Conservation (phyloP, 2,888 invertebrate species). For the Microctonus brassicae region DNA sequence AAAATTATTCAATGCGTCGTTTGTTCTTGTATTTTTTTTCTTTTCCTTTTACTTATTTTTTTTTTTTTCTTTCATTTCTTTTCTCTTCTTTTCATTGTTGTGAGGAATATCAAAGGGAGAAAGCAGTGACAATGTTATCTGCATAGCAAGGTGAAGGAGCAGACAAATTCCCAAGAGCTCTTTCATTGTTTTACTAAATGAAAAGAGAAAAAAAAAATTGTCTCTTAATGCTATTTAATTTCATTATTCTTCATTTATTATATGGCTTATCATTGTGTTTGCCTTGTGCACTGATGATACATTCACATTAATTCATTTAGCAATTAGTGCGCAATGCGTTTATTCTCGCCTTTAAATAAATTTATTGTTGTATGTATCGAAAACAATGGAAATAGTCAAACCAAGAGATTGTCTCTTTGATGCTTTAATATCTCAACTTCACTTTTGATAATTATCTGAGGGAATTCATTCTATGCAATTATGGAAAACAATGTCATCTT, state of each 20-base stretch:
- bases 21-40: not conserved
- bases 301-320: slow-evolving; percentile 23
- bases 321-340: slow-evolving; percentile 22
- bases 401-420: not conserved
- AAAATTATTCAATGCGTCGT: slow-evolving; percentile 1
- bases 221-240: slow-evolving; percentile 16
- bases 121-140: slow-evolving; percentile 30
- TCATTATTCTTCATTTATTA: slow-evolving; percentile 1
- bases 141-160: slow-evolving; percentile 35
- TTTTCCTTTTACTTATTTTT: too few relatives aligned
- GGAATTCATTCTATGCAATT: not conserved
- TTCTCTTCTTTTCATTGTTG: slow-evolving; percentile 11
- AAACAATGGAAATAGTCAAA: not conserved
- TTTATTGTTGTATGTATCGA: not conserved
- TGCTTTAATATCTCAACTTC: not conserved
- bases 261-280: not conserved
- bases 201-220: not conserved
- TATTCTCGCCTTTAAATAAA: not conserved
- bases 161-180: slow-evolving; percentile 10
- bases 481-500: not conserved
- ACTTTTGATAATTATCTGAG: not conserved
- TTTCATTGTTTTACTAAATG: slow-evolving; percentile 17
- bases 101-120: slow-evolving; percentile 16
- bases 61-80: not conserved
- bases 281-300: not conserved